Evolutionary conservation across 1,140 invertebrate genomes (phyloP), one percentile per base, ranked within the genome.

Genomic region (Bemisia tabaci): DNA sequence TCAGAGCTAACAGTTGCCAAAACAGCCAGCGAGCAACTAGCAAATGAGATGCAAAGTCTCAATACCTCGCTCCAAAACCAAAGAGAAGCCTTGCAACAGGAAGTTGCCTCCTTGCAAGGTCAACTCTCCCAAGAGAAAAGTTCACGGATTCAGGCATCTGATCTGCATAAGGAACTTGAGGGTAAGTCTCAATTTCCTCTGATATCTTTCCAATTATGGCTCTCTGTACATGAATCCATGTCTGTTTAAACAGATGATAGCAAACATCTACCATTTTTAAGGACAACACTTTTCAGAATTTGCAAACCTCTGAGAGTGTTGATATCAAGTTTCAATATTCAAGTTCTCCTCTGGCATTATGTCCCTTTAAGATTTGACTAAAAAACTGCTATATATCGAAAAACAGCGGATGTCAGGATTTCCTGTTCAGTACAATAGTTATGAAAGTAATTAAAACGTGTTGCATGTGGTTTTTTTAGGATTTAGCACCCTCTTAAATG

Each of bases 121-220:
- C 87, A 91, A 72, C 77, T 97, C n/a, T 90, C 89, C 21, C 85
- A 90, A 73, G 91, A 93, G 75, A 85, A 87, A 74, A 90, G 86
- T 73, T 84, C 84, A 17, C 82, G 88, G 48, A 83, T 83, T 22
- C 87, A 91, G 72, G 82, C 84, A 1, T 84, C 84, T 26, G 85
- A 88, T 70, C 77, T 89, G 68, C 84, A 85, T 26, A 79, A 82
- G 17, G 91, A 96, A 76, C 78, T 95, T 1, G 89, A 92, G 76
- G 87, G 87, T 77, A 83, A 85, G 33, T 48, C 33, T 17, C 17
- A 48, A 5, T 48, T 17, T 48, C 33, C 5, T 17, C 33, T 48
- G 33, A 5, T 48, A 48, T 48, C 82, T 83, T 67, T 79, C 59
- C 23, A 61, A 9, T 61, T 61, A 61, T 9, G 22, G 2, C 22